Conservation (phyloP, 2,113 vertebrate species). For the Channa argus region DNA sequence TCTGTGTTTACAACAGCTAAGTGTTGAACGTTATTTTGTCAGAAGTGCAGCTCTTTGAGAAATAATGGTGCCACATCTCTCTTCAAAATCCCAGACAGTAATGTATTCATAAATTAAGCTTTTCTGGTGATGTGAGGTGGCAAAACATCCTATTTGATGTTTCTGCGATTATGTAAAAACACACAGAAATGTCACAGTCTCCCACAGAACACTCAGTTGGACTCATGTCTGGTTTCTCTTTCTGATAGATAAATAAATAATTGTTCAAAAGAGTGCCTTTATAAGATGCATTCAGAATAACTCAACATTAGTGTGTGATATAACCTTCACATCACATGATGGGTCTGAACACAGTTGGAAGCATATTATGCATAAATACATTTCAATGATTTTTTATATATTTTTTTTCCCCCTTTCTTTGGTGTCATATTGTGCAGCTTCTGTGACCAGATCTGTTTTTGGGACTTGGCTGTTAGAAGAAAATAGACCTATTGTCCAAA, state of each 20-base stretch:
- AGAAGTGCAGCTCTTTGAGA: constrained; percentile 2
- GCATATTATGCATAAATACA: not conserved
- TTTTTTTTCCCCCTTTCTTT: not conserved
- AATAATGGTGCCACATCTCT: not conserved
- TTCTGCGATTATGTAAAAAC: not conserved
- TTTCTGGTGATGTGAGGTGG: constrained; percentile 14
- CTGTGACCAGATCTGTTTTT: not conserved
- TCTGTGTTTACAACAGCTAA: not conserved
- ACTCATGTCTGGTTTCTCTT: no score
- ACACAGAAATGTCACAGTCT: no score
- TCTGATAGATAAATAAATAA: no score
- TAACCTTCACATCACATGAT: not conserved
- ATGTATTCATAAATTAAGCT: constrained; percentile 43
- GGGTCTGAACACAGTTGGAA: not conserved
- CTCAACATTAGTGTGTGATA: not conserved
- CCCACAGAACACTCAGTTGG: no score
- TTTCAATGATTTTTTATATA: not conserved
- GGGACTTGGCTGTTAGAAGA: not conserved
- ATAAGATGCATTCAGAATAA: no score
- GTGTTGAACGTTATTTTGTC: constrained; percentile 3
- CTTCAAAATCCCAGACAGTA: constrained; percentile 7
- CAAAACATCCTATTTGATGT: constrained; percentile 17
- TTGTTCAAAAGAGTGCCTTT: no score
- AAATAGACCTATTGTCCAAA: not conserved
- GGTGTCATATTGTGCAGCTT: not conserved